phyloP scores from a whole-genome alignment of 2,888 invertebrate species.

The Strigamia maritima region DNA sequence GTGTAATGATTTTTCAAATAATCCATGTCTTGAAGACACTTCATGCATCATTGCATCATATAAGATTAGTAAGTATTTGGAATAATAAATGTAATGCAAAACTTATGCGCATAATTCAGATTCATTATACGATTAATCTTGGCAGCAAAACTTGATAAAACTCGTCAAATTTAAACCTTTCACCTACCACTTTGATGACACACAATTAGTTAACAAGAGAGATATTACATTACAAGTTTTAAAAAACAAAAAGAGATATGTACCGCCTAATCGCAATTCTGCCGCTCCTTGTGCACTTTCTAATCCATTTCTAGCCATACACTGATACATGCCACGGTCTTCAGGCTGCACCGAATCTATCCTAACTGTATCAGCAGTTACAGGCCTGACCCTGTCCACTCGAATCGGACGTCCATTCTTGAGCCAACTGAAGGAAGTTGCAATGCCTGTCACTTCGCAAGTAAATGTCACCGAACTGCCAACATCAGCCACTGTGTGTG shows the following conservation, averaged over 20 bases:
- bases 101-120: too few relatives aligned
- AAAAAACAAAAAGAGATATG: background rate
- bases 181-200: too few relatives aligned
- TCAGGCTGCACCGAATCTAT: slow-evolving; percentile 49
- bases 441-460: slow-evolving; percentile 37
- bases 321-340: slow-evolving; percentile 54
- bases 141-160: too few relatives aligned
- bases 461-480: slow-evolving; percentile 39
- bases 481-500: slow-evolving; percentile 33
- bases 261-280: slow-evolving; percentile 61
- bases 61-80: too few relatives aligned
- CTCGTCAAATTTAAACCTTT: too few relatives aligned
- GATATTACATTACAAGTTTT: too few relatives aligned
- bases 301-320: slow-evolving; percentile 49
- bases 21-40: too few relatives aligned
- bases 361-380: slow-evolving; percentile 41
- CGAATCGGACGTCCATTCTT: slow-evolving; percentile 47
- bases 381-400: slow-evolving; percentile 42
- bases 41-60: too few relatives aligned
- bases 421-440: slow-evolving; percentile 45
- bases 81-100: too few relatives aligned
- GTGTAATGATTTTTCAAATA: too few relatives aligned
- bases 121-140: too few relatives aligned
- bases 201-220: too few relatives aligned
- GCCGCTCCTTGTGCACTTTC: slow-evolving; percentile 66